Conservation (phyloP, 2,797 vertebrate genomes). For the Cynodonichthys magdalenae region DNA sequence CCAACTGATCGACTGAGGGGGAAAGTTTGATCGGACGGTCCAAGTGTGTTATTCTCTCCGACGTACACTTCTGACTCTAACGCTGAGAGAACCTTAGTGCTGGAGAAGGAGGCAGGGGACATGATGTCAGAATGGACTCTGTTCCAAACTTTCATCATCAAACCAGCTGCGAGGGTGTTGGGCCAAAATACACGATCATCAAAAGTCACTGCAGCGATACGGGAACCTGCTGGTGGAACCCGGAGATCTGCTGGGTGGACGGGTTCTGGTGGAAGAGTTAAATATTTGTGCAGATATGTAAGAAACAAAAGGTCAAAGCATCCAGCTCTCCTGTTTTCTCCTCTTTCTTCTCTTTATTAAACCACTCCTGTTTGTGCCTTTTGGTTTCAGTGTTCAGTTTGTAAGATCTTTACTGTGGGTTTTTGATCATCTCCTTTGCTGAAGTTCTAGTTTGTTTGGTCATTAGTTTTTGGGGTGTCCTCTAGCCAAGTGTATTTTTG, state of each 20-base stretch:
- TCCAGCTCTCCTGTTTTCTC: no score
- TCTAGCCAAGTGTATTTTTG: no score
- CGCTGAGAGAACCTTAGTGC: slow-evolving; percentile 15
- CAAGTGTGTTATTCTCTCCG: slow-evolving; percentile 24
- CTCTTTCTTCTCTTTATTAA: no score
- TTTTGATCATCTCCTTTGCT: no score
- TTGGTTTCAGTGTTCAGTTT: no score
- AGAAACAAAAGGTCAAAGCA: not conserved
- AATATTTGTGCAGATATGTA: not conserved
- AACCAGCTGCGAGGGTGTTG: slow-evolving; percentile 36
- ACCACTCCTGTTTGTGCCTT: no score
- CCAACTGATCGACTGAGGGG: slow-evolving; percentile 3
- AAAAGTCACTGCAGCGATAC: slow-evolving; percentile 16
- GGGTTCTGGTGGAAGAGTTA: not conserved
- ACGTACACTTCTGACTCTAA: slow-evolving; percentile 14
- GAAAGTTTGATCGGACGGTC: slow-evolving; percentile 15
- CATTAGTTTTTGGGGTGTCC: no score
- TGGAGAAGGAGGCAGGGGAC: slow-evolving; percentile 25
- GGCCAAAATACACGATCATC: slow-evolving; percentile 23
- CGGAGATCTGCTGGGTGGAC: slow-evolving; percentile 1
- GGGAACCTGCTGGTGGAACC: slow-evolving; percentile 13
- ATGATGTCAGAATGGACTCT: slow-evolving; percentile 20
- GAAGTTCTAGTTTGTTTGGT: no score
- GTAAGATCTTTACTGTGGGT: no score
- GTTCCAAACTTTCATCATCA: slow-evolving; percentile 29